Evolutionary conservation across 2,113 vertebrate genomes (phyloP).

Genomic region (Microtus richardsoni): DNA sequence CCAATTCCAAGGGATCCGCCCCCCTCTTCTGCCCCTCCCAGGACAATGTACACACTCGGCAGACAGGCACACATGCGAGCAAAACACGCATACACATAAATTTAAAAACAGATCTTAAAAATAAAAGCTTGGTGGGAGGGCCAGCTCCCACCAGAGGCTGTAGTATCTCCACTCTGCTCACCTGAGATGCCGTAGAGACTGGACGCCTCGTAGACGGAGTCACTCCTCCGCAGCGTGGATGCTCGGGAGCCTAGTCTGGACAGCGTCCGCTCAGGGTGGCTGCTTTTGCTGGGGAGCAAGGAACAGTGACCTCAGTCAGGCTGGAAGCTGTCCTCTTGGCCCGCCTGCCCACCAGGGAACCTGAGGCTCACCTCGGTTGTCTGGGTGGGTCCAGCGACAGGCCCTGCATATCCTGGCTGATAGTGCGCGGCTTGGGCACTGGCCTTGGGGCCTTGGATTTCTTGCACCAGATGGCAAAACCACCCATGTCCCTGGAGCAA

Average conservation of each 20-base stretch:
- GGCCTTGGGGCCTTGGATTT: slow-evolving; percentile 87
- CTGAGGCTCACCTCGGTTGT: slow-evolving; percentile 60
- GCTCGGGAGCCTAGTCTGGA: slow-evolving; percentile 35
- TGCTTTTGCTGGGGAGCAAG: slow-evolving; percentile 42
- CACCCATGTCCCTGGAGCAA: slow-evolving; percentile 86
- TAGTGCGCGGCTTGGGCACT: slow-evolving; percentile 85
- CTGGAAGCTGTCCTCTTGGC: not conserved
- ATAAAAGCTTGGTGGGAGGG: no score
- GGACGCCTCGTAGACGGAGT: slow-evolving; percentile 85
- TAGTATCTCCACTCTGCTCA: slow-evolving; percentile 51
- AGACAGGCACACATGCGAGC: not conserved
- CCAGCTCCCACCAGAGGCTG: rapidly evolving
- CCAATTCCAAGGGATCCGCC: not conserved
- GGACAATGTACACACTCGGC: not conserved
- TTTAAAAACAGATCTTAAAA: not conserved
- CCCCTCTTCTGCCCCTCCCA: not conserved
- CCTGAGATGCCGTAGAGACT: slow-evolving; percentile 90
- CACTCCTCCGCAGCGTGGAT: slow-evolving; percentile 70
- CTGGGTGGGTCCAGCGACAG: slow-evolving; percentile 87
- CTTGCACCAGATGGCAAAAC: slow-evolving; percentile 92
- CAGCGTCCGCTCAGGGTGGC: slow-evolving; percentile 61
- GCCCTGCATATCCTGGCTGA: slow-evolving; percentile 85
- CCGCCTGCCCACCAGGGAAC: not conserved
- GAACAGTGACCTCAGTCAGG: not conserved
- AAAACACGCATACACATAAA: not conserved